Base-by-base conservation (phyloP, 2,113 vertebrate genomes). In the Manacus vitellinus region DNA sequence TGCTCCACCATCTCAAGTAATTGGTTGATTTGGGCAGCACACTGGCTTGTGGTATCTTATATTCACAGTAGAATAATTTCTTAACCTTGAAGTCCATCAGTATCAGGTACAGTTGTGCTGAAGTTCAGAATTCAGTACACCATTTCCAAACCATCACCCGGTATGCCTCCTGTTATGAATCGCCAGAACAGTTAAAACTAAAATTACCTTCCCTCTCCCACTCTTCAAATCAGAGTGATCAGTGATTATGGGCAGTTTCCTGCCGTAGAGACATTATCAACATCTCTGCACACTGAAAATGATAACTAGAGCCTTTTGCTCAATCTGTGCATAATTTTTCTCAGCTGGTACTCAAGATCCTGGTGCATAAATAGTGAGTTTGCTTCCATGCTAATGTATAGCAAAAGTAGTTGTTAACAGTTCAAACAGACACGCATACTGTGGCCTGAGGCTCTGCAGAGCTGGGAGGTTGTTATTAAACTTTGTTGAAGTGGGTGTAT, bases 141-240 rank as follows among this genome's bases (percentile, higher is more conserved):
- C 10, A 51, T 66, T 90, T 84, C 81, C 68, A 81, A 86, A 30
- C 12, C 37, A 49, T n/a, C 61, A 33, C 25, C 37, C 49, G 28
- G 9, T 35, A 78, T 55, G 19, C 21, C 13, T 56, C 43, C 37
- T 87, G 9, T 9, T 90, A 47, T 37, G 52, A 79, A 72, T 82
- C 1, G 0, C 59, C 8, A 5, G 27, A 88, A 81, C 2, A 52
- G 43, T 41, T 66, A 80, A 76, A 92, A 54, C 15, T 66, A 37
- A 68, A 82, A 87, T 65, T 76, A 21, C 28, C 19, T 79, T 85
- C 22, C 25, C 25, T 70, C 46, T 67, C 8, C 8, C 21, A n/a
- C 17, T 88, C 79, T 84, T 92, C 63, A 87, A 92, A 96, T 85
- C 74, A 93, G 49, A 91, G 39, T 35, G 68, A 85, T 75, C 28